Evolutionary conservation across 2,888 invertebrate genomes (phyloP), one percentile per base, ranked within the genome.

Genomic region (Caenorhabditis virilis): DNA sequence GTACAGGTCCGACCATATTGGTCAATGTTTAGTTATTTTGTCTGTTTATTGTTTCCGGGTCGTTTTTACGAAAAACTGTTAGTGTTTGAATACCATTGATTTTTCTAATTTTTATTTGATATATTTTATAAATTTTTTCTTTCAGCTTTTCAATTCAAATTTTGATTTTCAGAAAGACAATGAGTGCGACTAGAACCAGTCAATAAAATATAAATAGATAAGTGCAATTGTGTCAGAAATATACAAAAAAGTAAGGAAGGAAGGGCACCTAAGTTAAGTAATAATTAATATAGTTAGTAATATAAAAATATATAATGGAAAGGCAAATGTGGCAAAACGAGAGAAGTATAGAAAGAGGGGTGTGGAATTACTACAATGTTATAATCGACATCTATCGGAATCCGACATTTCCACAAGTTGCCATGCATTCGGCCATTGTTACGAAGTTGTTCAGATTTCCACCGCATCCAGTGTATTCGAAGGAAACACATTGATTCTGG

Each of bases 361-460:
- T n/a, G 46, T 25, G 15, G 30, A 30, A 13, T 9, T 6, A n/a
- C n/a, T n/a, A n/a, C n/a, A n/a, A n/a, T n/a, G n/a, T n/a, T n/a
- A n/a, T n/a, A n/a, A n/a, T n/a, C n/a, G n/a, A n/a, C n/a, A n/a
- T n/a, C n/a, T n/a, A n/a, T n/a, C n/a, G 59, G 72, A 80, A 80
- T 20, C 80, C 76, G 43, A 80, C 75, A 52, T 74, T 77, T 22
- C 78, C 79, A 42, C 80, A 80, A 7, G 78, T 82, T 30, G 74
- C 62, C 67, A 64, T 68, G 47, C 80, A 80, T 43, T 81, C 81
- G 16, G 69, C 64, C 75, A 79, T 76, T 15, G 77, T 72, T 25
- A 71, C 70, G 58, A 82, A 82, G 59, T 82, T 82, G 72, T 82
- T 82, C 50, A 82, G 65, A 41, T 82, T 82, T 22, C 82, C 82